Percentiles rank a stretch among this genome's conserved stretches.
phyloP scores from a whole-genome alignment of 2,113 vertebrate genomes.

The Cacatua alba region DNA sequence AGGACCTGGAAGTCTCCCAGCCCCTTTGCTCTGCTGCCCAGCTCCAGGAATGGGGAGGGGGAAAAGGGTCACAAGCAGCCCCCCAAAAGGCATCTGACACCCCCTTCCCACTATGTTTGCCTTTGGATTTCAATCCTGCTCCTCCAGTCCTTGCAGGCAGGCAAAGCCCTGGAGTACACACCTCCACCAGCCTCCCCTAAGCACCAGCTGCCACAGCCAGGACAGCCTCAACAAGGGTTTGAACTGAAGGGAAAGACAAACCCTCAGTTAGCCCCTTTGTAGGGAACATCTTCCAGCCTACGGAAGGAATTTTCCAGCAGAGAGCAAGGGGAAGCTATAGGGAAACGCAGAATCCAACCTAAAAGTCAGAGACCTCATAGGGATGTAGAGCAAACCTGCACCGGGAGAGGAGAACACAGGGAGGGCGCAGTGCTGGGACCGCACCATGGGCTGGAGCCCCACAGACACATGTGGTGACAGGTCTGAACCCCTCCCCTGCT shows the following conservation, averaged over 20 bases:
- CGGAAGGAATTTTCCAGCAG: neutral
- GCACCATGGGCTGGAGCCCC: neutral
- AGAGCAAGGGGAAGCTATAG: neutral
- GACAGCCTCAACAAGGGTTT: neutral
- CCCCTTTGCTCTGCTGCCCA: neutral
- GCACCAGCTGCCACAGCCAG: rapidly evolving
- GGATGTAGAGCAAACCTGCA: neutral
- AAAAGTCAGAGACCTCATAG: neutral
- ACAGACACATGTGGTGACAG: neutral
- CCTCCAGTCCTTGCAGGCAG: rapidly evolving
- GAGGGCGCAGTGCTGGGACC: neutral
- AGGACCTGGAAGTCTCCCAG: neutral
- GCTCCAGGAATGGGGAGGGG: rapidly evolving
- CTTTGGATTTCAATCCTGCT: neutral
- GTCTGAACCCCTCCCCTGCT: neutral
- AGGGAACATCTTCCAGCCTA: neutral
- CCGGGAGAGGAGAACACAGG: neutral
- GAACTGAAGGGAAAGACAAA: neutral
- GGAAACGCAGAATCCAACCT: neutral
- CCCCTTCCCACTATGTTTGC: neutral
- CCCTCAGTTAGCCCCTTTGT: neutral
- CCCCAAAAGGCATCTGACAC: neutral
- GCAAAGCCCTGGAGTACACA: neutral
- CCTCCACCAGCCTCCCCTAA: neutral
- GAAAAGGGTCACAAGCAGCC: neutral